Conservation (phyloP, 2,113 vertebrate genomes). For the Platichthys stellatus region DNA sequence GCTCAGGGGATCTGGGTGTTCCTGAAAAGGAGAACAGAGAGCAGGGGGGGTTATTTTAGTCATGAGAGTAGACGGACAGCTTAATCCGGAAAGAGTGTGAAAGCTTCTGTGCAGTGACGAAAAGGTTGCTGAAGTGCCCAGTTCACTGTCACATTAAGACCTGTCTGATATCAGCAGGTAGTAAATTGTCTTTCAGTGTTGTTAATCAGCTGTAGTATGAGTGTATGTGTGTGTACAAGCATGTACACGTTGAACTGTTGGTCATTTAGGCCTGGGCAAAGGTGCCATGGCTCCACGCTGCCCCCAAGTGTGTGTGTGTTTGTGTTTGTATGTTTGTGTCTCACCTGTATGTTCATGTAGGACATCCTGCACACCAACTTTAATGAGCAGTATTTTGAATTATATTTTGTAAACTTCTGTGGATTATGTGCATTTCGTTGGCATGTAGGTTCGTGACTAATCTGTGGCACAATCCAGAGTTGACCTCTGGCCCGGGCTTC, state of each 20-base stretch:
- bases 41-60: conserved; percentile 76
- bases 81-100: conserved; percentile 47
- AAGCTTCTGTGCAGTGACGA: conserved; percentile 17
- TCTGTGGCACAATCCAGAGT: conserved; percentile 58
- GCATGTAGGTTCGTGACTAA: conserved; percentile 57
- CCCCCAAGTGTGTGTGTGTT: conserved; percentile 16
- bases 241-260: conserved; percentile 29
- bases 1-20: conserved; percentile 74
- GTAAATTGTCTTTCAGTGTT: conserved; percentile 9
- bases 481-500: conserved; percentile 68
- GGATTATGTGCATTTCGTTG: conserved; percentile 20
- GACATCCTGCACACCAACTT: neutral
- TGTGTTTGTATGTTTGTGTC: neutral
- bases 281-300: conserved; percentile 55
- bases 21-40: conserved; percentile 85
- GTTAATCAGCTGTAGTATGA: conserved; percentile 5
- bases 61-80: conserved; percentile 51
- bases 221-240: conserved; percentile 18
- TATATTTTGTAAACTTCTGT: neutral
- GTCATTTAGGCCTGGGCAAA: conserved; percentile 54
- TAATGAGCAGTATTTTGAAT: neutral
- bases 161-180: neutral
- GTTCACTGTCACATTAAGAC: conserved; percentile 9
- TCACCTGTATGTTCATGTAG: neutral
- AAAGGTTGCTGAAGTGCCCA: conserved; percentile 15